Conservation (phyloP, 2,797 vertebrate genomes). For the Odontamblyopus lacepedii region DNA sequence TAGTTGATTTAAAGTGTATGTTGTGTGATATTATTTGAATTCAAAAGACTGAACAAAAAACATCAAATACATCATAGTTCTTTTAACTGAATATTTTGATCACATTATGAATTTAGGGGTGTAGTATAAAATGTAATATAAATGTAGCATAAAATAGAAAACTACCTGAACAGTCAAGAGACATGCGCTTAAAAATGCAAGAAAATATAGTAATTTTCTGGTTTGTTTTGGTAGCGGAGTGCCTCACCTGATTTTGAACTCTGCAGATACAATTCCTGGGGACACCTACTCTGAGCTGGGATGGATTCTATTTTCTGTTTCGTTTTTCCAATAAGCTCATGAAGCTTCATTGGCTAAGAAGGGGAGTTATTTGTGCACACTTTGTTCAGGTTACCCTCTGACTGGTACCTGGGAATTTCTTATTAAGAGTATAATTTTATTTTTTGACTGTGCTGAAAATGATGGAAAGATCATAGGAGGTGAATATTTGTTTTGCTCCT, state of each 20-base stretch:
- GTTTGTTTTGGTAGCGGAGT: slow-evolving; percentile 1
- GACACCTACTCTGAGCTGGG: not conserved
- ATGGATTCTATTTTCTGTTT: not conserved
- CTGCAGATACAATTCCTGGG: not conserved
- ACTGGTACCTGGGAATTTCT: not conserved
- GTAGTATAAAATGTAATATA: no score
- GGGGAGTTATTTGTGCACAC: not conserved
- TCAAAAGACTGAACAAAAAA: not conserved
- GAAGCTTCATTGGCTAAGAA: not conserved
- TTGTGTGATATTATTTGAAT: not conserved
- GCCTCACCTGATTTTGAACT: slow-evolving; percentile 9
- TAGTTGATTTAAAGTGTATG: slow-evolving; percentile 17
- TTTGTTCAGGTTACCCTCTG: not conserved
- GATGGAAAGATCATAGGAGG: no score
- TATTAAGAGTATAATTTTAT: not conserved
- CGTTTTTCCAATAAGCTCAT: not conserved
- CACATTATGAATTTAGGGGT: no score
- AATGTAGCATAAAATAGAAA: not conserved
- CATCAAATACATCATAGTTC: not conserved
- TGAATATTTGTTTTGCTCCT: not conserved
- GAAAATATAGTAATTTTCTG: slow-evolving; percentile 2
- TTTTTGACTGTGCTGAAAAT: not conserved
- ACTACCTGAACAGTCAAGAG: not conserved
- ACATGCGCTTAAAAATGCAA: not conserved
- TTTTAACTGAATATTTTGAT: no score